Conservation (phyloP, 2,113 vertebrate genomes). For the Sarotherodon lohbergeri region DNA sequence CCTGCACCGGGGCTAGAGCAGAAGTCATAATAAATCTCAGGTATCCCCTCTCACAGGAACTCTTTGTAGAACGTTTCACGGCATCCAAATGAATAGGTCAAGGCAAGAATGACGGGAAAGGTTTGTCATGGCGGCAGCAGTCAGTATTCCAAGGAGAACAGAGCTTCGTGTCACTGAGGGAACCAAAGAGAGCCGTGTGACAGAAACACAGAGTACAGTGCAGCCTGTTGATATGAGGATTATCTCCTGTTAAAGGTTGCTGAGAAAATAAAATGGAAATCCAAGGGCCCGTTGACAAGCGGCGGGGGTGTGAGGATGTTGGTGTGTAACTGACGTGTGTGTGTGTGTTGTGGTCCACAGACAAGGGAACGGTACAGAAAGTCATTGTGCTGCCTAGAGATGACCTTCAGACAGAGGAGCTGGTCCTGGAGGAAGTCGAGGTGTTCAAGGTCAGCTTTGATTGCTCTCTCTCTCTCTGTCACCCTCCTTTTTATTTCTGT, state of each 20-base stretch:
- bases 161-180: neutral
- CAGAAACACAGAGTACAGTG: constrained; percentile 7
- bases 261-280: constrained; percentile 20
- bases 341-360: constrained; percentile 65
- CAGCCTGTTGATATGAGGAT: constrained; percentile 30
- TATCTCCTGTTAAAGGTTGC: constrained; percentile 9
- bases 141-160: neutral
- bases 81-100: constrained; percentile 20
- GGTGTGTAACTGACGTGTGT: constrained; percentile 31
- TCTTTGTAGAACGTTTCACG: constrained; percentile 1
- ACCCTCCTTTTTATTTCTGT: neutral
- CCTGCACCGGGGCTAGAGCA: constrained; percentile 2
- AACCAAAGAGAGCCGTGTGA: neutral
- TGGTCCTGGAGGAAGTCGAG: constrained; percentile 94
- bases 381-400: constrained; percentile 95
- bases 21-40: constrained; percentile 57
- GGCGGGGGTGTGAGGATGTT: neutral
- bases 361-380: constrained; percentile 94
- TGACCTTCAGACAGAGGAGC: constrained; percentile 91
- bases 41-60: constrained; percentile 39
- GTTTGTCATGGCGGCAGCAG: constrained; percentile 12
- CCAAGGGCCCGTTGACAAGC: constrained; percentile 11
- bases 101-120: neutral
- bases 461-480: neutral
- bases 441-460: constrained; percentile 86